These are phyloP conservation scores for Eudemis profundana DNA, from an alignment of 2,888 invertebrate species.

Conservation along the genomic window DNA sequence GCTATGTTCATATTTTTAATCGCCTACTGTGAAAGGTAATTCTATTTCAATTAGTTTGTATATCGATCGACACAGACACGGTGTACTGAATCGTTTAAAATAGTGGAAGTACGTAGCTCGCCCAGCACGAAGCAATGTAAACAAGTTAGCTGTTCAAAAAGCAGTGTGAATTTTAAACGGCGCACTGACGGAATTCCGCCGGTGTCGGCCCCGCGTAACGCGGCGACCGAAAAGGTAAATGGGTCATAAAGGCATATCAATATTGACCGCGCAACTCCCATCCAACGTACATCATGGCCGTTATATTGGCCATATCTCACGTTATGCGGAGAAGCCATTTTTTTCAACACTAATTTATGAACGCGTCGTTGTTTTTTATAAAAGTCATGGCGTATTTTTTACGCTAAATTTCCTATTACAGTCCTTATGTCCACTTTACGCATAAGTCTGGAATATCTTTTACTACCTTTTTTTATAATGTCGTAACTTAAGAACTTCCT, in stretches of 20 bases:
- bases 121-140: conserved; percentile 54
- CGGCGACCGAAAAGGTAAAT: conserved; percentile 77
- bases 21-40: not conserved
- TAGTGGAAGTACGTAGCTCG: conserved; percentile 46
- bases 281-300: conserved; percentile 70
- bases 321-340: conserved; percentile 67
- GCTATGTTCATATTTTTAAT: no score
- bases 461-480: not conserved
- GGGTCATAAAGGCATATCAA: conserved; percentile 82
- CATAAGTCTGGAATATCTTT: no score
- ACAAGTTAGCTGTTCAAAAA: conserved; percentile 63
- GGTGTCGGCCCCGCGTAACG: conserved; percentile 56
- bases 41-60: not conserved
- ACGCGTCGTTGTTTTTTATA: conserved; percentile 57
- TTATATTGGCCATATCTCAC: conserved; percentile 75
- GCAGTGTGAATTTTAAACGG: conserved; percentile 70
- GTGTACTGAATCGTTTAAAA: conserved; percentile 31
- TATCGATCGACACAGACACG: not conserved
- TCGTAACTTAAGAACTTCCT: not conserved
- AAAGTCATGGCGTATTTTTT: conserved; percentile 45
- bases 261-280: conserved; percentile 76
- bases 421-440: not conserved
- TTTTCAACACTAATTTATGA: conserved; percentile 69
- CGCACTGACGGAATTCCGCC: conserved; percentile 67
- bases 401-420: not conserved